Evolutionary conservation across 2,888 invertebrate species (phyloP), one percentile per base, ranked within the genome.

Genomic region (Plagodis pulveraria): DNA sequence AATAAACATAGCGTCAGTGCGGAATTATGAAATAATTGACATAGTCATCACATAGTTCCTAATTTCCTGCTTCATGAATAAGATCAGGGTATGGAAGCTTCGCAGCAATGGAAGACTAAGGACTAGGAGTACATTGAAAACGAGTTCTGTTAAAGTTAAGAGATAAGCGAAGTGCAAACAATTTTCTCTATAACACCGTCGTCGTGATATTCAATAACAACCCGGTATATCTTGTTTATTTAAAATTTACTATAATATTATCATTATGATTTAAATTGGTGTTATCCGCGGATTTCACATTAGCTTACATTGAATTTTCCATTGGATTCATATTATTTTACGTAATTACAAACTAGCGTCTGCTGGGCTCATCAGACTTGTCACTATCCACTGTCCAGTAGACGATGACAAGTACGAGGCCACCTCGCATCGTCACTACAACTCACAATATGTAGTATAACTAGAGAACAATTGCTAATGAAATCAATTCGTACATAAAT

Each of bases 41-140:
- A 91, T 84, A 87, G 89, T 91, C 84, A 92, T 92, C 92, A 92
- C 91, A 91, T 89, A 90, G 89, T 89, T 89, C 72, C 84, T 91
- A 89, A 78, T 73, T 83, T 87, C 85, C 85, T 86, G 89, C 85
- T 81, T 83, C 79, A 81, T 85, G 78, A 83, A 77, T 87, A 80
- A 84, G 82, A 80, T 65, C 78, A 82, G 78, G 77, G 76, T 83
- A 77, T 72, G 83, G 84, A 90, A 89, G 87, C 86, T 82, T 84
- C 82, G 79, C 83, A 84, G 84, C 80, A 78, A 75, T 91, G 92
- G 91, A 92, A 92, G 92, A 92, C 92, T 86, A 88, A 86, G 80
- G 80, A 81, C 83, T 83, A 83, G 69, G 71, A 77, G 54, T 64
- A 63, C 44, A 71, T 77, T 77, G 57, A 76, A 79, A 81, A 80